Evolutionary conservation across 2,888 invertebrate species (phyloP), one percentile per base, ranked within the genome.

Genomic region (Argyresthia goedartella): DNA sequence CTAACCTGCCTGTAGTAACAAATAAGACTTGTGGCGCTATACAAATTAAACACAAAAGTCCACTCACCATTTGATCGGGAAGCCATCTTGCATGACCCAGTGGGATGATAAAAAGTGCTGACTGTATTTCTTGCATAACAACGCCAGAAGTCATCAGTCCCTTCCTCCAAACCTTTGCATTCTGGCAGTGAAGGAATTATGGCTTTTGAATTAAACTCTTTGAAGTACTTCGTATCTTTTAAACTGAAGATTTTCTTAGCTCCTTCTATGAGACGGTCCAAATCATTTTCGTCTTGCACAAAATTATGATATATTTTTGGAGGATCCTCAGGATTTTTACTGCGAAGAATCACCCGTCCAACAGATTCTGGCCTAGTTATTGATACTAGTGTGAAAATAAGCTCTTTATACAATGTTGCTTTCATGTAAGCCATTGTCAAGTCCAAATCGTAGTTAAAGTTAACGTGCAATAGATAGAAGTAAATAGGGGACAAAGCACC

Each of bases 41-140:
- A 25, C 25, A 25, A 25, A 25, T 25, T 4, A 25, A 91, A 89
- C 0, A 92, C 92, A 47, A 11, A 47, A 10, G 3, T 7, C 7
- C 13, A 47, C 36, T 14, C 8, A 49, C 49, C 49, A n/a, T 79
- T 76, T 1, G 58, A 60, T 3, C 56, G 51, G 3, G 67, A 66
- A 0, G 78, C 80, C 93, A 93, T 93, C 69, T 91, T 92, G 51
- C 89, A 89, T 0, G 92, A 92, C 0, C 92, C 89, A 0, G 88
- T 79, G 0, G 90, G 91, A 70, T 92, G 92, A 61, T 92, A 92
- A 48, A 91, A 89, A 0, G 92, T 92, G 53, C 89, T 87, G 0
- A 90, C 89, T 45, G 87, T 81, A 62, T 92, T 91, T 15, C 89
- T 69, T 4, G 90, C 75, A 42, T 88, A 81, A 61, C 91, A 91